Conservation (phyloP, 2,797 vertebrate genomes). For the Neosilurus hyrtlii region DNA sequence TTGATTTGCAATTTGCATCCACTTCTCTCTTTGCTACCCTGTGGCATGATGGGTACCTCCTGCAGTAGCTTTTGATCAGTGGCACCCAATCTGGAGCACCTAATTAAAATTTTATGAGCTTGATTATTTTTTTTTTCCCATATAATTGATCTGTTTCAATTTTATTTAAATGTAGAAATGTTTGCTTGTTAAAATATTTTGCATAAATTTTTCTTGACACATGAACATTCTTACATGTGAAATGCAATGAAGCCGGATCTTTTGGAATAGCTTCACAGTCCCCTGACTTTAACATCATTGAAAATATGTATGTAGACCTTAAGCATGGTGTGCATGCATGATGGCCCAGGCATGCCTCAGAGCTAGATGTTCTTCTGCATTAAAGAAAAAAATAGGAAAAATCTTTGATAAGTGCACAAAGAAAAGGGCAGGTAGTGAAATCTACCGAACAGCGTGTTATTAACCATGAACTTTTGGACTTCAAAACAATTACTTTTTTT, state of each 20-base stretch:
- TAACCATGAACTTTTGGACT: neutral
- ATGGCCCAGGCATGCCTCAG: neutral
- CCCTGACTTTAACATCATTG: neutral
- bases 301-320: neutral
- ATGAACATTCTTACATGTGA: neutral
- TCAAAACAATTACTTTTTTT: neutral
- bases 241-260: neutral
- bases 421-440: neutral
- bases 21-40: no score
- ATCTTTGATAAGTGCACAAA: neutral
- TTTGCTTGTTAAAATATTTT: no score
- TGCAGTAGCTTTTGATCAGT: no score
- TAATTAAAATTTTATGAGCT: no score
- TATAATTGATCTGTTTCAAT: no score
- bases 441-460: neutral
- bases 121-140: no score
- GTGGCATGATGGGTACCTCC: no score
- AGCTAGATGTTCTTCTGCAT: neutral
- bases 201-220: no score
- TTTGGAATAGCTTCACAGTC: neutral
- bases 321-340: neutral
- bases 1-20: no score
- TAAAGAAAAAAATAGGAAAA: neutral
- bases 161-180: no score
- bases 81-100: no score